Evolutionary conservation across 2,113 vertebrate genomes (phyloP).

Genomic region (Galeopterus variegatus): DNA sequence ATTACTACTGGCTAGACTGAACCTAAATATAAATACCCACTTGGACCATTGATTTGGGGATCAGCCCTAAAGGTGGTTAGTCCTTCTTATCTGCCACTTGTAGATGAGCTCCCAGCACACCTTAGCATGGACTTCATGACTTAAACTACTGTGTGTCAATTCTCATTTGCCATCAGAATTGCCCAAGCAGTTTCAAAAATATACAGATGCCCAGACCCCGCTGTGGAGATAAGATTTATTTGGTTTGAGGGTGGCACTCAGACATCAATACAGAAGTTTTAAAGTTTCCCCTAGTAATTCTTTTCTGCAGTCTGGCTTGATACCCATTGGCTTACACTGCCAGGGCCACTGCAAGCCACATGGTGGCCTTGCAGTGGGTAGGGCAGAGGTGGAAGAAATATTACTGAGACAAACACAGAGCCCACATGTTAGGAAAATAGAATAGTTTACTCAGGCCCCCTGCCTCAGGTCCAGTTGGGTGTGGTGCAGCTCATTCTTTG

Average conservation of each 20-base stretch:
- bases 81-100: not conserved
- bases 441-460: no score
- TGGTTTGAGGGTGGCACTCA: not conserved
- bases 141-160: not conserved
- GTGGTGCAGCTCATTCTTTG: no score
- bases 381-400: not conserved
- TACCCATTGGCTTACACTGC: not conserved
- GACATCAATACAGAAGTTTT: not conserved
- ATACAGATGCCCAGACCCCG: not conserved
- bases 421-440: not conserved
- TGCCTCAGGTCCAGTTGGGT: no score
- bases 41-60: not conserved
- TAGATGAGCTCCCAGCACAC: not conserved
- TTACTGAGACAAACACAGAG: not conserved
- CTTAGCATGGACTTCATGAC: not conserved
- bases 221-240: not conserved
- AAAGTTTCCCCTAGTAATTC: not conserved
- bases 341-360: not conserved
- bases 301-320: not conserved
- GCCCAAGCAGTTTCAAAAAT: not conserved
- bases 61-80: not conserved
- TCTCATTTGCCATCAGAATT: not conserved
- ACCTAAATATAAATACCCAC: not conserved
- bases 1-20: not conserved
- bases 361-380: not conserved